Evolutionary conservation across 1,140 invertebrate species (phyloP), one percentile per base, ranked within the genome.

Genomic region (Zaprionus davidi): DNA sequence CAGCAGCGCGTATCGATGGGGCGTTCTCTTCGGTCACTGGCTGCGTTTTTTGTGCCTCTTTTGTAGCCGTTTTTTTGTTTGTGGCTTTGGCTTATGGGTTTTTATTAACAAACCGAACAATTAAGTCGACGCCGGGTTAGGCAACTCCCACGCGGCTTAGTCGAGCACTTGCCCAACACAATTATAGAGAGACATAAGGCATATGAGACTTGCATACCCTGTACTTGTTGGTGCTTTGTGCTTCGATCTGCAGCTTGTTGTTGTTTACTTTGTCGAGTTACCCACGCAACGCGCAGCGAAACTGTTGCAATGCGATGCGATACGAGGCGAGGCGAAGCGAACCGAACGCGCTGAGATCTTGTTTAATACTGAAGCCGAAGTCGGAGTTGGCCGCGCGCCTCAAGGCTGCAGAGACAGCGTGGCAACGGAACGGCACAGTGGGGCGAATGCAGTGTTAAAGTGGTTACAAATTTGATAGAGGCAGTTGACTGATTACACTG

Each of bases 351-450:
- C 76, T 87, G 84, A 88, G 84, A 88, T 88, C 84, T 84, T 85
- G 78, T 84, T 90, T 88, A 90, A 88, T 88, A 88, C 84, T 87
- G 57, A 79, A 87, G 77, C 84, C 88, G 65, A 77, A 87, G 77
- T 71, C 68, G 46, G 76, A 82, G 79, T 77, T 78, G 75, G 59
- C 17, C 71, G 80, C 83, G 63, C 68, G 34, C 28, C 56, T 60
- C 79, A 68, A 74, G 66, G 57, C 68, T 76, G 55, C 22, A 13
- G 31, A 46, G 51, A 70, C 66, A 26, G 38, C 53, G 26, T 79
- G 76, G 66, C 22, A 82, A 57, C 56, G 73, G 76, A 77, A 85
- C 70, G 56, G 74, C 64, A 84, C 67, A 69, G 68, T 62, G 64
- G 71, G 41, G 13, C 51, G 64, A 57, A 28, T 6, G 15, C 5